Evolutionary conservation across 2,888 invertebrate species (phyloP).

Genomic region (Cataglyphis altisquamis): DNA sequence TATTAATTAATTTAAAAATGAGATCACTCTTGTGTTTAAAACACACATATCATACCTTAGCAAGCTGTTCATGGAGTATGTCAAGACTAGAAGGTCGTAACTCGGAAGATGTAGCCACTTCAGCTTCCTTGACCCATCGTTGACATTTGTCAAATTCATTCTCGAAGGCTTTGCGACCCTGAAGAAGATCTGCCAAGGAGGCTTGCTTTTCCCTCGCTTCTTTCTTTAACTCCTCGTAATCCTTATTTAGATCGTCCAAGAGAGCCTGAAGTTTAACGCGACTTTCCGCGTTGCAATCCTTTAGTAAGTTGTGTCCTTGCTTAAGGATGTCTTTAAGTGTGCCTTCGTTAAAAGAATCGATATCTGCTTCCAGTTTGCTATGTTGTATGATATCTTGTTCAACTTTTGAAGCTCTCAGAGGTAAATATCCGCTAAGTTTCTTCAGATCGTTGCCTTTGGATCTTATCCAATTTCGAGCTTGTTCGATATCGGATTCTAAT

Average conservation of each 20-base stretch:
- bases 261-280: constrained; percentile 89
- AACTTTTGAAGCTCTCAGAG: constrained; percentile 93
- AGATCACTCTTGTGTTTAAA: not conserved
- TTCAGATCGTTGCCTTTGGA: constrained; percentile 92
- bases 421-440: constrained; percentile 92
- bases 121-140: constrained; percentile 96
- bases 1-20: not conserved
- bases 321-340: constrained; percentile 92
- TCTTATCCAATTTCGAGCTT: constrained; percentile 93
- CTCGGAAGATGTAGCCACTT: constrained; percentile 94
- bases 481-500: constrained; percentile 93
- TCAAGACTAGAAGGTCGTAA: constrained; percentile 93
- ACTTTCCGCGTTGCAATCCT: constrained; percentile 93
- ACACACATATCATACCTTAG: constrained; percentile 87
- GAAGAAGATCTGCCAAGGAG: constrained; percentile 91
- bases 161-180: constrained; percentile 94
- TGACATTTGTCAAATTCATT: constrained; percentile 93
- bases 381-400: constrained; percentile 93
- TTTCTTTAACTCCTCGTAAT: constrained; percentile 91
- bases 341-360: constrained; percentile 92
- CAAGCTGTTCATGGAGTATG: constrained; percentile 94
- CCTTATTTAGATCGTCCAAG: constrained; percentile 90
- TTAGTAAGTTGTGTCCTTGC: constrained; percentile 92
- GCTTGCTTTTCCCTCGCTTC: constrained; percentile 92
- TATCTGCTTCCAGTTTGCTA: constrained; percentile 91